Evolutionary conservation across 2,888 invertebrate species (phyloP).

Genomic region (Macrostomum cliftonense): DNA sequence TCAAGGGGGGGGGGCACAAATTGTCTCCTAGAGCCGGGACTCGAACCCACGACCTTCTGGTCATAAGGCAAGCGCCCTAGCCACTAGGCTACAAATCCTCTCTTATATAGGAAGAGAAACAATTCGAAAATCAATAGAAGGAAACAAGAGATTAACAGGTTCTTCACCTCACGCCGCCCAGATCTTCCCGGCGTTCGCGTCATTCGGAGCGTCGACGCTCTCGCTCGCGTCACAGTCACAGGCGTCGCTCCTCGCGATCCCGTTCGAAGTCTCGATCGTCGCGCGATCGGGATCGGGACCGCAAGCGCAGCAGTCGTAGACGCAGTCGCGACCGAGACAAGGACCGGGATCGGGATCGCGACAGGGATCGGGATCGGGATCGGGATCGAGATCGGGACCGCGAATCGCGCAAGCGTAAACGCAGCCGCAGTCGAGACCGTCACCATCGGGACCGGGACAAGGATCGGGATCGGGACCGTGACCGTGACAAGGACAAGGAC

Average conservation of each 20-base stretch:
- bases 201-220: slow-evolving; percentile 1
- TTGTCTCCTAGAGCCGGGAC: too few species aligned
- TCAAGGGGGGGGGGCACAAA: too few species aligned
- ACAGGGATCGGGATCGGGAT: slow-evolving; percentile 10
- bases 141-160: too few species aligned
- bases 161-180: background rate
- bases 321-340: too few species aligned
- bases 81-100: too few species aligned
- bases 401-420: too few species aligned
- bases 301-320: slow-evolving; percentile 6
- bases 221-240: slow-evolving; percentile 1
- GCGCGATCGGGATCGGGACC: slow-evolving; percentile 8
- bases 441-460: slow-evolving; percentile 19
- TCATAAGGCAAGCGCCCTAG: too few species aligned
- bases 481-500: slow-evolving; percentile 26
- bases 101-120: too few species aligned
- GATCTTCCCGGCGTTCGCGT: background rate
- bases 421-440: slow-evolving; percentile 10
- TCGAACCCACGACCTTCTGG: too few species aligned
- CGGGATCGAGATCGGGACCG: too few species aligned
- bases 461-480: slow-evolving; percentile 20
- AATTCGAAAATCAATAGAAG: too few species aligned
- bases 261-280: slow-evolving; percentile 8
- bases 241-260: slow-evolving; percentile 1
- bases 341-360: slow-evolving; percentile 10